Conservation (phyloP, 2,888 invertebrate species). For the Phalera bucephala region DNA sequence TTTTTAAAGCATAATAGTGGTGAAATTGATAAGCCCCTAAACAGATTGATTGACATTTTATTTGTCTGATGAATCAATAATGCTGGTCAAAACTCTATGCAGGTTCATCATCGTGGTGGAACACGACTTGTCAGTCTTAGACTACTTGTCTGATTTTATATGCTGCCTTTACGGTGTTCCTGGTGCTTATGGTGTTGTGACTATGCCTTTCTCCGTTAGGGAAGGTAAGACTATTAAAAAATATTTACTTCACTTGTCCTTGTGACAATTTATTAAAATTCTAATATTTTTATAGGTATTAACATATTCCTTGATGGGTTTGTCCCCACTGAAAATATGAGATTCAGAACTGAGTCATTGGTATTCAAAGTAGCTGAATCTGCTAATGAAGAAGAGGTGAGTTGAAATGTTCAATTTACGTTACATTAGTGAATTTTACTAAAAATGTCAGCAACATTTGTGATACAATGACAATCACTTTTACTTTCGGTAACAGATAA, state of each 20-base stretch:
- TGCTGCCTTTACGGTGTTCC: conserved; percentile 99
- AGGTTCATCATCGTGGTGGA: conserved; percentile 99
- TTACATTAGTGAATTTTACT: too few species aligned
- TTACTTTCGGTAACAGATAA: conserved; percentile 78
- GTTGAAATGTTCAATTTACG: too few species aligned
- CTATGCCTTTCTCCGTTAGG: conserved; percentile 99
- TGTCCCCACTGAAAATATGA: conserved; percentile 99
- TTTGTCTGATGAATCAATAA: too few species aligned
- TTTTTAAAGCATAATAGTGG: too few species aligned
- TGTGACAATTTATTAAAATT: not conserved
- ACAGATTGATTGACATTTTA: too few species aligned
- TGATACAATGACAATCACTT: not conserved
- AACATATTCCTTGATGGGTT: conserved; percentile 99
- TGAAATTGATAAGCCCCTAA: too few species aligned
- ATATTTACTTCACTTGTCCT: too few species aligned
- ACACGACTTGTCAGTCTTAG: conserved; percentile 98
- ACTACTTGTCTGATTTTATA: conserved; percentile 99
- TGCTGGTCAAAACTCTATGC: too few species aligned
- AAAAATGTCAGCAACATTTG: too few species aligned
- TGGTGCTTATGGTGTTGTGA: conserved; percentile 99
- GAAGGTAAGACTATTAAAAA: conserved; percentile 87
- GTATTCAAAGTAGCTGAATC: conserved; percentile 99
- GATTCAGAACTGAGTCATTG: conserved; percentile 98
- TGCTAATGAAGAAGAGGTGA: conserved; percentile 96
- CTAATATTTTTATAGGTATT: conserved; percentile 84